A percentile compares a stretch with the other conserved stretches of the same genome.
These are phyloP conservation scores for Trimorus sp. DNA, from an alignment of 2,888 invertebrate genomes.

Conservation along the genomic window DNA sequence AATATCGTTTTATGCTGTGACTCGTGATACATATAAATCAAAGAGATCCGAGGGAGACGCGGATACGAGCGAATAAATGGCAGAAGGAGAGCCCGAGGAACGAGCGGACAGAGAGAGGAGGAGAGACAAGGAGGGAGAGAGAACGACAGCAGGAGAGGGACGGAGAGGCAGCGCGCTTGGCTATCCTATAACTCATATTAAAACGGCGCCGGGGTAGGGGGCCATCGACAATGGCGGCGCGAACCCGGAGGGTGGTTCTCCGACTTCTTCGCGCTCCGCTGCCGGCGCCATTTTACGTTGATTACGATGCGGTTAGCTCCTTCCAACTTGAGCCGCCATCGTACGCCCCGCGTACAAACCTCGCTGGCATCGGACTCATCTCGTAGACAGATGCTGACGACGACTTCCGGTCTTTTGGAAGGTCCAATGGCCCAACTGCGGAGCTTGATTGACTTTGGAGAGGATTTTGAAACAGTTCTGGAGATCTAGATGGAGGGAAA, in stretches of 20 bases:
- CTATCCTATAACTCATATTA: conserved; percentile 64
- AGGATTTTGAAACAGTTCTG: too few species aligned
- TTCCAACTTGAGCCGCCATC: conserved; percentile 67
- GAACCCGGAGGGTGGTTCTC: conserved; percentile 66
- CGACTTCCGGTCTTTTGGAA: too few species aligned
- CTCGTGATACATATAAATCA: conserved; percentile 67
- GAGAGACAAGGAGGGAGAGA: too few species aligned
- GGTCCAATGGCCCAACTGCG: too few species aligned
- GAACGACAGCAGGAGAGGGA: too few species aligned
- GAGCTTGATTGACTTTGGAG: too few species aligned
- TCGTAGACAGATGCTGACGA: too few species aligned
- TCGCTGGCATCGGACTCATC: conserved; percentile 51
- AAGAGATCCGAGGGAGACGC: conserved; percentile 60
- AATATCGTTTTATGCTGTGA: conserved; percentile 64
- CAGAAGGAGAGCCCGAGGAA: conserved; percentile 41
- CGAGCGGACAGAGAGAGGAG: too few species aligned
- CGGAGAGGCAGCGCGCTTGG: conserved; percentile 7
- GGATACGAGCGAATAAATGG: conserved; percentile 61
- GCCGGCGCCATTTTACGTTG: conserved; percentile 79
- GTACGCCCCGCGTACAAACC: conserved; percentile 45
- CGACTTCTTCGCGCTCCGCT: conserved; percentile 70
- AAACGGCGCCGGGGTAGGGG: conserved; percentile 52
- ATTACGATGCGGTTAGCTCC: conserved; percentile 79
- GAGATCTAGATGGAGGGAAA: too few species aligned
- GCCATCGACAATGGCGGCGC: conserved; percentile 67